A percentile compares a stretch with the other conserved stretches of the same genome.
Evolutionary conservation across 2,113 vertebrate species (phyloP).

Genomic region (Stegostoma tigrinum): DNA sequence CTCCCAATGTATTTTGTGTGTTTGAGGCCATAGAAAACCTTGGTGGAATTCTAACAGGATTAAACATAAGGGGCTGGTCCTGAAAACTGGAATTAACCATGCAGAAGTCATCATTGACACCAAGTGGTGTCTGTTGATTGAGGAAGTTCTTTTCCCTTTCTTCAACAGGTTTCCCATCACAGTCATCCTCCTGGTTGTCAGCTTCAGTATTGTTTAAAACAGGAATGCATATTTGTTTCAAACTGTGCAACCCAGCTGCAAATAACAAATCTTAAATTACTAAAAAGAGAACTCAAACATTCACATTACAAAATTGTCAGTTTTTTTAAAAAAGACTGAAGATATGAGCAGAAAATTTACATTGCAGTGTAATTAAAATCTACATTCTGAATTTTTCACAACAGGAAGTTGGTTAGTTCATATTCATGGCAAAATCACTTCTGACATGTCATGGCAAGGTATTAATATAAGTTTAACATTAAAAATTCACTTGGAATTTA

Average conservation of each 20-base stretch:
- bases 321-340: background rate
- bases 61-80: conserved; percentile 61
- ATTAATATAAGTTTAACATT: background rate
- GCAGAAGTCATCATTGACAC: background rate
- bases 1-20: conserved; percentile 39
- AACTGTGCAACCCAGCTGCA: conserved; percentile 36
- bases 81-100: conserved; percentile 44
- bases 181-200: conserved; percentile 27
- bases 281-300: background rate
- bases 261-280: background rate
- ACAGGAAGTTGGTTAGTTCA: background rate
- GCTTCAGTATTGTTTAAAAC: conserved; percentile 15
- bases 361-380: background rate
- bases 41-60: conserved; percentile 50
- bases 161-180: background rate
- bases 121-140: background rate
- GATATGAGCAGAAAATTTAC: background rate
- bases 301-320: background rate
- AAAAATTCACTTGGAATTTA: background rate
- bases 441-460: background rate
- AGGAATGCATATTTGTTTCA: conserved; percentile 41
- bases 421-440: background rate
- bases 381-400: background rate
- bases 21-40: conserved; percentile 50
- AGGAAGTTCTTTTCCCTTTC: conserved; percentile 30